phyloP scores from a whole-genome alignment of 1,140 invertebrate genomes.

The Fopius arisanus region DNA sequence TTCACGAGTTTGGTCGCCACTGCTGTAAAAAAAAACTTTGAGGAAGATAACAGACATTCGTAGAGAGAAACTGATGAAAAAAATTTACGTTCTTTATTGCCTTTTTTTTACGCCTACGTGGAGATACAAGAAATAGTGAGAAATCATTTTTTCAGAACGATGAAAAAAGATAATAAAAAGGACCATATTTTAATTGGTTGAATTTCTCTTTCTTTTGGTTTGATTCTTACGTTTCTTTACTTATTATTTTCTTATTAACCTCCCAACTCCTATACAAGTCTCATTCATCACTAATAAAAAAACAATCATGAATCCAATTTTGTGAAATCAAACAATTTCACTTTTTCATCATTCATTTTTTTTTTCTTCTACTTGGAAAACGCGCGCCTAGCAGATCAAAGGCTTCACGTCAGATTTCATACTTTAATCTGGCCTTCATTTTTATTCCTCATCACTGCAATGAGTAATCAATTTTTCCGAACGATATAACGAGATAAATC shows the following conservation, averaged over 20 bases:
- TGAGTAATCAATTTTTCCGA: too few relatives aligned
- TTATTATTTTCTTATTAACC: background rate
- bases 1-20: constrained; percentile 2
- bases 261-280: background rate
- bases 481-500: too few relatives aligned
- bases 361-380: background rate
- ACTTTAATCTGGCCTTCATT: too few relatives aligned
- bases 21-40: background rate
- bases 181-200: constrained; percentile 11
- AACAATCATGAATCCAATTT: too few relatives aligned
- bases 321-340: too few relatives aligned
- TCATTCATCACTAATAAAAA: background rate
- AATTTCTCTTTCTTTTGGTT: background rate
- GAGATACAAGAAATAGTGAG: background rate
- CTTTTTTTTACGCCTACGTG: constrained; percentile 1
- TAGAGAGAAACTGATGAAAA: background rate
- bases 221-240: background rate
- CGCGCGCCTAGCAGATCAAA: too few relatives aligned
- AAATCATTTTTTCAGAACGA: background rate
- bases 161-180: constrained; percentile 1
- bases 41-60: background rate
- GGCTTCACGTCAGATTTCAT: too few relatives aligned
- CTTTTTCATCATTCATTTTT: background rate
- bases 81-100: background rate
- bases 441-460: too few relatives aligned